Base-by-base conservation (phyloP, 2,797 vertebrate genomes). In the Cetoscarus ocellatus region DNA sequence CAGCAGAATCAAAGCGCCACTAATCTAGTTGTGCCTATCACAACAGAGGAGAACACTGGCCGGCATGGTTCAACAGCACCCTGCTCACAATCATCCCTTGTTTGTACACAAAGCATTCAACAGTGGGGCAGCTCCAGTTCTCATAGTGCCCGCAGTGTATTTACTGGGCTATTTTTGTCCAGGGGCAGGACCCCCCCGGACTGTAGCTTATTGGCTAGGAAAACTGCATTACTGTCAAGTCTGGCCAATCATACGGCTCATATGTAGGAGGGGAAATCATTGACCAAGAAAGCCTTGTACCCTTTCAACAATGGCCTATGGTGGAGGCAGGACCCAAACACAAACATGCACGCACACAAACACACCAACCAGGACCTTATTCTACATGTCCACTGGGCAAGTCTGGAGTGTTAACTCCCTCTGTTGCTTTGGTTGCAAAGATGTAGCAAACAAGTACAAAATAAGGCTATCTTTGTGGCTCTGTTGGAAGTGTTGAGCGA, bases 151-250 rank as follows among this genome's bases (percentile, higher is more conserved):
- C 61, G 90, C 91, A 92, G 88, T 93, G 92, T 92, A 92, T 94
- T 93, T 93, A 92, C 94, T 90, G 91, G 88, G 91, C 84, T 91
- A 91, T 93, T 93, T 91, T 90, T 76, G 92, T 89, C 87, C 79
- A 76, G 77, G 88, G 90, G 86, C 87, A 79, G 79, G 79, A 75
- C 82, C 79, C 75, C 71, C 68, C 76, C 77, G 75, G 73, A 70
- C 75, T 56, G 67, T 10, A 52, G 82, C 82, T 82, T 60, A 93
- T 91, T 92, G 91, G 93, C 34, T 51, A 27, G 54, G 66, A 80
- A 79, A 86, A 70, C 67, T 76, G 73, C 35, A 51, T 75, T 84
- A 73, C 85, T 85, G 81, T 82, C 58, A n/a, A 47, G 48, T 65
- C 72, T 35, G 65, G 61, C 90, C 91, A 93, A 88, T 92, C 70